A percentile compares a stretch with the other conserved stretches of the same genome.
Conservation (phyloP, 2,113 vertebrate species). For the Halichoeres trimaculatus region DNA sequence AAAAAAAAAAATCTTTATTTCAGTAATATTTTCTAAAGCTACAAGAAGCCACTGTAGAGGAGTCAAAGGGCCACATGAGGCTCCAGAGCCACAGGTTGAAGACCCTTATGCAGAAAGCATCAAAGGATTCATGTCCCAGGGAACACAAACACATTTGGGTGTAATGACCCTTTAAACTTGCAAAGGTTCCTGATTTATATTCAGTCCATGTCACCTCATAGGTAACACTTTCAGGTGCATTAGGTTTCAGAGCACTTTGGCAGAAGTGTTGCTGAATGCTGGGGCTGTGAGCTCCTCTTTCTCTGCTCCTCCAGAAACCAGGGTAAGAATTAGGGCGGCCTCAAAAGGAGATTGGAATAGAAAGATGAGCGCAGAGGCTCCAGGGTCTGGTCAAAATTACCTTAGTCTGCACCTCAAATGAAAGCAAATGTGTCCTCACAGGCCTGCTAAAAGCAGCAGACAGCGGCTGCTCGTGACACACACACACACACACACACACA, state of each 20-base stretch:
- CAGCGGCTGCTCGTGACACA: conserved; percentile 1
- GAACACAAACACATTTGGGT: not conserved
- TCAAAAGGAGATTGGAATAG: conserved; percentile 72
- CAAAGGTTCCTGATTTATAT: not conserved
- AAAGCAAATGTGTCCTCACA: conserved; percentile 57
- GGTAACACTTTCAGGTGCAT: conserved; percentile 4
- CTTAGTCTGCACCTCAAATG: conserved; percentile 63
- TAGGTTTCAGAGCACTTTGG: conserved; percentile 8
- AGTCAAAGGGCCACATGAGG: no score
- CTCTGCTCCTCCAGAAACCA: conserved; percentile 54
- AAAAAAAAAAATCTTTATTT: no score
- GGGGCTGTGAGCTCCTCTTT: conserved; percentile 21
- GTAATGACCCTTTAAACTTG: not conserved
- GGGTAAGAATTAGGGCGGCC: conserved; percentile 74
- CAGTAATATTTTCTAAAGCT: no score
- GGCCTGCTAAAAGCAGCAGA: conserved; percentile 35
- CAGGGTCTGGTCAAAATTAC: conserved; percentile 68
- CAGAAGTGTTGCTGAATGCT: conserved; percentile 18
- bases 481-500: conserved; percentile 14
- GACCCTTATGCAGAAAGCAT: no score
- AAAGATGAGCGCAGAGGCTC: conserved; percentile 65
- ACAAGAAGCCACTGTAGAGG: no score
- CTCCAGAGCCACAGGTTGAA: no score
- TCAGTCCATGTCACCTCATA: not conserved
- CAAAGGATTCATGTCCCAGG: no score